Base-by-base conservation (phyloP, 2,888 invertebrate species). In the Microplitis deprimator region DNA sequence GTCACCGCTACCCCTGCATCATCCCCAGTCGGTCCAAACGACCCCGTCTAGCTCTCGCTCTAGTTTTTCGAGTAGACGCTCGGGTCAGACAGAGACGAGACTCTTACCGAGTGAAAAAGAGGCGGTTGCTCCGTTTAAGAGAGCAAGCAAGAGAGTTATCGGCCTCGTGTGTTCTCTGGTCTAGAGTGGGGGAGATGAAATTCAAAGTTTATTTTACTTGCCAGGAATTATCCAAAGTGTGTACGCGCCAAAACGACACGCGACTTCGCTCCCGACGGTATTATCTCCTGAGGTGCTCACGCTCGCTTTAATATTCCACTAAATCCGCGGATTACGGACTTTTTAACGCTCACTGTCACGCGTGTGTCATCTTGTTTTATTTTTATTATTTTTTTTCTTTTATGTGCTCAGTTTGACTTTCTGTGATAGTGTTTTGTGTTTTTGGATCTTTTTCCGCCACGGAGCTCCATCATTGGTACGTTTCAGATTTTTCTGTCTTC, bases 161-260 rank as follows among this genome's bases (percentile, higher is more conserved):
- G 39, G 41, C 50, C 68, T 68, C 68, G 40, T 40, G 38, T 39
- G n/a, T 13, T n/a, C 5, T 38, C 29, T 67, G 38, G 8, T 38
- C n/a, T 7, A 10, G 71, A 50, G 64, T 60, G 75, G 59, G 38
- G 40, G 70, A 69, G 75, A 68, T 70, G 65, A 68, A 72, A 50
- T 50, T 50, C 50, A 50, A 29, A 50, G 50, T 50, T 50, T 50
- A 50, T 8, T 75, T 74, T 50, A 60, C 50, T 67, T 60, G 68
- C 67, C 64, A 64, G 73, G 59, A 16, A 40, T 29, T 71, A 70
- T 70, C 68, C 68, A 5, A 74, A 64, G 29, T 50, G 77, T 75
- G 76, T 81, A 77, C 80, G 84, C 83, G 85, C 83, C 84, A 85
- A 85, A 85, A 84, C 84, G 83, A 84, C 84, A 84, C 85, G 85